phyloP scores from a whole-genome alignment of 2,797 vertebrate genomes.

The Pteronotus mesoamericanus region DNA sequence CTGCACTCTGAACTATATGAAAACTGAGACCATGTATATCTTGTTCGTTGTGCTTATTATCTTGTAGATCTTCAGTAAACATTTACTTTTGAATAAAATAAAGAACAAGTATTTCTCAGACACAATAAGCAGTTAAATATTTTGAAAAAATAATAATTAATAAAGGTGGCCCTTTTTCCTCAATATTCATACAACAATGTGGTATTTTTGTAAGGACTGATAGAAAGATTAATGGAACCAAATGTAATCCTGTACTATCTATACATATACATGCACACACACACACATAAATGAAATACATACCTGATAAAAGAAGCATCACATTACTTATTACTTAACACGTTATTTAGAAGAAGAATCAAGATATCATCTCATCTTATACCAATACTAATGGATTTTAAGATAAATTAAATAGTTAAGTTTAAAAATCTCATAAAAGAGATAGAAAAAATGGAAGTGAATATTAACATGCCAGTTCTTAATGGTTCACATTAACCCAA shows the following conservation, averaged over 20 bases:
- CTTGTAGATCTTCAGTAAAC: background rate
- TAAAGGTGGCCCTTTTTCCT: background rate
- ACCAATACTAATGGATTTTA: background rate
- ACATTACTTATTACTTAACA: background rate
- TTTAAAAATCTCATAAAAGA: slow-evolving; percentile 1
- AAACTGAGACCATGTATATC: background rate
- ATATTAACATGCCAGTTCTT: slow-evolving; percentile 35
- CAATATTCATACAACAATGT: background rate
- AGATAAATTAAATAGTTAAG: slow-evolving; percentile 23
- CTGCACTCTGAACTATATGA: background rate
- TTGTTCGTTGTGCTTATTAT: background rate
- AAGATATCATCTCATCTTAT: background rate
- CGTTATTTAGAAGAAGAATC: background rate
- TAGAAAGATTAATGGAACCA: background rate
- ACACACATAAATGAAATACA: background rate
- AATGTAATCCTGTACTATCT: background rate
- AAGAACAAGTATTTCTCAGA: background rate
- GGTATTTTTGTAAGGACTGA: background rate
- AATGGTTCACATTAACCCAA: slow-evolving; percentile 47
- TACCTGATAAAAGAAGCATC: background rate
- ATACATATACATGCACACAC: background rate
- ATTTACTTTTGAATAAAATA: background rate
- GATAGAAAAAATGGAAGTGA: slow-evolving; percentile 4
- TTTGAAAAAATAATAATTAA: background rate
- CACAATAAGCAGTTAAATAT: background rate